Evolutionary conservation across 2,113 vertebrate species (phyloP).

Genomic region (Takifugu bimaculatus): DNA sequence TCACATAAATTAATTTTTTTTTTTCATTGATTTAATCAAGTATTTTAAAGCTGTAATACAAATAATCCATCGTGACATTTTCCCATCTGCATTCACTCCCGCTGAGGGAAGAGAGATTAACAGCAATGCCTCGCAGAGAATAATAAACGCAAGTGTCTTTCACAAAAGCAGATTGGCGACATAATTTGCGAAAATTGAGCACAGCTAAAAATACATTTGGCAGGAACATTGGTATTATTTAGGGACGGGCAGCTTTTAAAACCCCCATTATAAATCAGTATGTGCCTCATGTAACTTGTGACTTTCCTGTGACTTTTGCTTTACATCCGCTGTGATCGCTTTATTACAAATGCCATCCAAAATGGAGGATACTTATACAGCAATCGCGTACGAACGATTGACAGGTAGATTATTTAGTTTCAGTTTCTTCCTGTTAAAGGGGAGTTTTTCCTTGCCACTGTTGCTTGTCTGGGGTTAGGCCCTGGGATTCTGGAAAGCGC

Average conservation of each 20-base stretch:
- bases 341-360: conserved; percentile 1
- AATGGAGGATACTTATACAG: conserved; percentile 6
- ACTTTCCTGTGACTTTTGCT: background rate
- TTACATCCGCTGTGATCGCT: background rate
- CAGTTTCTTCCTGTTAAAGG: too few species aligned
- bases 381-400: background rate
- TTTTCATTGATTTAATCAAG: too few species aligned
- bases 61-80: conserved; percentile 3
- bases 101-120: conserved; percentile 17
- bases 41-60: background rate
- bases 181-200: conserved; percentile 5
- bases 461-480: too few species aligned
- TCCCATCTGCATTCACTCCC: conserved; percentile 4
- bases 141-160: conserved; percentile 10
- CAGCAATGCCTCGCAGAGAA: background rate
- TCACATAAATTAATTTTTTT: too few species aligned
- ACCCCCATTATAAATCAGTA: background rate
- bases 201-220: background rate
- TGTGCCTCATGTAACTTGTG: background rate
- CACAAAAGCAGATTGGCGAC: background rate
- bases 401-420: too few species aligned
- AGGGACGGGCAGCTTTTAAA: background rate
- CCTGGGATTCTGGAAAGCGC: too few species aligned
- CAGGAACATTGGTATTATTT: background rate
- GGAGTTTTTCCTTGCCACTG: too few species aligned